Evolutionary conservation across 2,797 vertebrate genomes (phyloP).

Genomic region (Sebastes itinus): DNA sequence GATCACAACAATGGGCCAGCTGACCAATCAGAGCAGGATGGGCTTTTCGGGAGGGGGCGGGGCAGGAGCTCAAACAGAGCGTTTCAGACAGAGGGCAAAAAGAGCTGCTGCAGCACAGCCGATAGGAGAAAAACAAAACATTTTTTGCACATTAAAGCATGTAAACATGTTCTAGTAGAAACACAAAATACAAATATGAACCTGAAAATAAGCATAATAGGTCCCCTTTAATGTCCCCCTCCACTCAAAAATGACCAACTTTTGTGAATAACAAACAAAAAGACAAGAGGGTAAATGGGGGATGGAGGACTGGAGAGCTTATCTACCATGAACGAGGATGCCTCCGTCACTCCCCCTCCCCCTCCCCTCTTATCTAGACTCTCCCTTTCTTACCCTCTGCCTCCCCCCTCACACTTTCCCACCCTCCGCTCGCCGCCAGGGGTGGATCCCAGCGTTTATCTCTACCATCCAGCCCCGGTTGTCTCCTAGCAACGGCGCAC

Average conservation of each 20-base stretch:
- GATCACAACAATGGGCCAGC: no score
- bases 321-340: constrained; percentile 46
- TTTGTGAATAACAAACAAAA: background rate
- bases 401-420: constrained; percentile 43
- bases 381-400: constrained; percentile 46
- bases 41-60: no score
- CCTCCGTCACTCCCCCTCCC: constrained; percentile 22
- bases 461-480: constrained; percentile 86
- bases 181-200: no score
- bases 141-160: no score
- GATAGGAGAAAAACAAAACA: no score
- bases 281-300: background rate
- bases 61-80: no score
- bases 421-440: constrained; percentile 74
- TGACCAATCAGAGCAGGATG: no score
- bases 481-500: constrained; percentile 94
- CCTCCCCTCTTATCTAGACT: constrained; percentile 17
- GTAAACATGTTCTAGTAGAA: no score
- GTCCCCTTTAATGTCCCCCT: background rate
- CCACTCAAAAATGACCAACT: background rate
- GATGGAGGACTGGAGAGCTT: constrained; percentile 13
- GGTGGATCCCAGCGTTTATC: constrained; percentile 90
- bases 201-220: no score
- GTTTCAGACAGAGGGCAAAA: fast-evolving
- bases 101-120: no score